Percentiles rank a stretch among this genome's conserved stretches.
Evolutionary conservation across 1,140 invertebrate species (phyloP).

Genomic region (Brachionus plicatilis): DNA sequence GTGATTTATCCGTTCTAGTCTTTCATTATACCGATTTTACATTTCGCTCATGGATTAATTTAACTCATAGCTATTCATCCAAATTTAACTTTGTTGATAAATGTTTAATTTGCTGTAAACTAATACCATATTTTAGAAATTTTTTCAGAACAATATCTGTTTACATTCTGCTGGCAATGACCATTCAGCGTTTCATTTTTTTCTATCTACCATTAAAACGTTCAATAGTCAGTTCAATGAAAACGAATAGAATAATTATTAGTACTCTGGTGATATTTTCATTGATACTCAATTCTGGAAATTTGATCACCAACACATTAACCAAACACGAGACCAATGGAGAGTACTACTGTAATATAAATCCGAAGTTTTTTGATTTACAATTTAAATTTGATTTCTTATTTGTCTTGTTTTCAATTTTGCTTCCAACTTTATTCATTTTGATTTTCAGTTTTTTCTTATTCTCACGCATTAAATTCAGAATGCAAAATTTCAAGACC

Average conservation of each 20-base stretch:
- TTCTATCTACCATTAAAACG: not conserved
- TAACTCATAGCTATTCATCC: not conserved
- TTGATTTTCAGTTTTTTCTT: not conserved
- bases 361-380: not conserved
- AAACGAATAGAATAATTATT: not conserved
- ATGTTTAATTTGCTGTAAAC: constrained; percentile 1
- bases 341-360: constrained; percentile 9
- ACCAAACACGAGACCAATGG: constrained; percentile 2
- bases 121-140: constrained; percentile 31
- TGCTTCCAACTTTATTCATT: constrained; percentile 5
- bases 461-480: constrained; percentile 3
- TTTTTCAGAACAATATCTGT: constrained; percentile 17
- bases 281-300: not conserved
- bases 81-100: constrained; percentile 23
- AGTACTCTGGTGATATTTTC: not conserved
- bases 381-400: constrained; percentile 23
- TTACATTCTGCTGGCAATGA: constrained; percentile 1
- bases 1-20: not conserved
- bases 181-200: not conserved
- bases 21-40: constrained; percentile 1
- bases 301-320: not conserved
- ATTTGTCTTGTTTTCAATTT: constrained; percentile 9
- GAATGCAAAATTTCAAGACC: not conserved
- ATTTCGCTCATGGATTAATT: constrained; percentile 18
- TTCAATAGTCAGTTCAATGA: not conserved